Evolutionary conservation across 1,140 invertebrate genomes (phyloP).

Genomic region (Limonius californicus): DNA sequence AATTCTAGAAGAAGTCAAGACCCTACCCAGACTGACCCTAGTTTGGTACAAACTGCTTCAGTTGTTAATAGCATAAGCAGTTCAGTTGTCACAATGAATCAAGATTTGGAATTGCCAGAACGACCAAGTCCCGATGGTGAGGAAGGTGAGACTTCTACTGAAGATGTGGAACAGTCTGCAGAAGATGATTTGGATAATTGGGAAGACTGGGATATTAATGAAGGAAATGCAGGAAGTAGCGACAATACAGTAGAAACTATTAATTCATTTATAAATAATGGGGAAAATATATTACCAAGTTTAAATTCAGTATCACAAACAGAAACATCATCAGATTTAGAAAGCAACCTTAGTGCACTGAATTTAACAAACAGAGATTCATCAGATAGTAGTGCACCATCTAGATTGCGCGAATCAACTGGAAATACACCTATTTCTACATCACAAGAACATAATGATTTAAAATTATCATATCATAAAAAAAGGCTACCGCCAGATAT

Average conservation of each 20-base stretch:
- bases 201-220: slow-evolving; percentile 67
- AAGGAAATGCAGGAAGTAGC: slow-evolving; percentile 7
- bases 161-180: slow-evolving; percentile 40
- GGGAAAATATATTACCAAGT: slow-evolving; percentile 2
- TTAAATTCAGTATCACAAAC: neutral
- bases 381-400: too few relatives aligned
- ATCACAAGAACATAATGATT: neutral
- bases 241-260: slow-evolving; percentile 18
- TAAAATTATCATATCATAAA: slow-evolving; percentile 4
- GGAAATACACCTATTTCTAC: neutral
- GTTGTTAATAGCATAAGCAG: slow-evolving; percentile 26
- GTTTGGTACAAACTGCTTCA: slow-evolving; percentile 38
- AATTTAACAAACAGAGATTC: neutral
- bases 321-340: slow-evolving; percentile 47
- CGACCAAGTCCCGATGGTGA: slow-evolving; percentile 77
- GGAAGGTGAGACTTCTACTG: slow-evolving; percentile 61
- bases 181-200: slow-evolving; percentile 54
- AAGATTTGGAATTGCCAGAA: slow-evolving; percentile 56
- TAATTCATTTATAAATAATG: slow-evolving; percentile 28
- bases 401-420: neutral
- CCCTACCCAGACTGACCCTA: slow-evolving; percentile 40
- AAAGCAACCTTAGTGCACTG: slow-evolving; percentile 33
- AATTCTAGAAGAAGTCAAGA: slow-evolving; percentile 29
- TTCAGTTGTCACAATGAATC: slow-evolving; percentile 30
- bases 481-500: slow-evolving; percentile 58